phyloP scores from a whole-genome alignment of 2,113 vertebrate genomes.

The Zeus faber region DNA sequence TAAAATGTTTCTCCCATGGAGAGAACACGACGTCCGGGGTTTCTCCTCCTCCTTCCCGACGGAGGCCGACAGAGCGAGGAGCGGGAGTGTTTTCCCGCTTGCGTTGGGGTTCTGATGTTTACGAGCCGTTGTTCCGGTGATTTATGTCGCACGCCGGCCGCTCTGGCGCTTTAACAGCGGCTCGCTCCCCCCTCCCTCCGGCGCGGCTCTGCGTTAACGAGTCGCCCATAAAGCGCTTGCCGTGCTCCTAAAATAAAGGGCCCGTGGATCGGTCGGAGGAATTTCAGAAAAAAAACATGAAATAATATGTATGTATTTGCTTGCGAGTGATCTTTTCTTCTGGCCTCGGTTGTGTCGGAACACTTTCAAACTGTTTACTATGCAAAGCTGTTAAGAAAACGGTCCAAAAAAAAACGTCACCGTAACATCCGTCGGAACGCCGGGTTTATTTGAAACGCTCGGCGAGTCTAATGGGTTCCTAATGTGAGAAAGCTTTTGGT shows the following conservation, averaged over 20 bases:
- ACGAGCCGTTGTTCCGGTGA: constrained; percentile 60
- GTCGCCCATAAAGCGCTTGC: constrained; percentile 59
- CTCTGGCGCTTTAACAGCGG: constrained; percentile 61
- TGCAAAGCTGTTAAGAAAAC: constrained; percentile 58
- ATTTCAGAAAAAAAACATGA: constrained; percentile 30
- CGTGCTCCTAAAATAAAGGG: constrained; percentile 41
- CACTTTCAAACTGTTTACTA: constrained; percentile 49
- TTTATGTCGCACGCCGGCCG: constrained; percentile 61
- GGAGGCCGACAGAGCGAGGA: constrained; percentile 11
- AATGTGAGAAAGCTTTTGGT: background rate
- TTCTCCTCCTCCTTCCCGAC: constrained; percentile 39
- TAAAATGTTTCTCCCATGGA: constrained; percentile 61
- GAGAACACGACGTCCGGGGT: constrained; percentile 36
- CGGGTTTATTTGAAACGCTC: constrained; percentile 18
- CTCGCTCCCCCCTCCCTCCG: constrained; percentile 51
- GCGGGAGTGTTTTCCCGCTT: constrained; percentile 36
- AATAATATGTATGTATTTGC: too few relatives aligned
- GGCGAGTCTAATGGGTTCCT: background rate
- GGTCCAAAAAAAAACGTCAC: background rate
- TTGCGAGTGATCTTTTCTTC: constrained; percentile 17
- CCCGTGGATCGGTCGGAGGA: constrained; percentile 30
- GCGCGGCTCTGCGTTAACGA: constrained; percentile 61
- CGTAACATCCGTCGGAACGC: background rate
- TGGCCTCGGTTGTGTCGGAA: constrained; percentile 35
- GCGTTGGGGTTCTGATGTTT: constrained; percentile 57